A percentile compares a stretch with the other conserved stretches of the same genome.
Conservation (phyloP, 2,113 vertebrate genomes). For the Callithrix jacchus region DNA sequence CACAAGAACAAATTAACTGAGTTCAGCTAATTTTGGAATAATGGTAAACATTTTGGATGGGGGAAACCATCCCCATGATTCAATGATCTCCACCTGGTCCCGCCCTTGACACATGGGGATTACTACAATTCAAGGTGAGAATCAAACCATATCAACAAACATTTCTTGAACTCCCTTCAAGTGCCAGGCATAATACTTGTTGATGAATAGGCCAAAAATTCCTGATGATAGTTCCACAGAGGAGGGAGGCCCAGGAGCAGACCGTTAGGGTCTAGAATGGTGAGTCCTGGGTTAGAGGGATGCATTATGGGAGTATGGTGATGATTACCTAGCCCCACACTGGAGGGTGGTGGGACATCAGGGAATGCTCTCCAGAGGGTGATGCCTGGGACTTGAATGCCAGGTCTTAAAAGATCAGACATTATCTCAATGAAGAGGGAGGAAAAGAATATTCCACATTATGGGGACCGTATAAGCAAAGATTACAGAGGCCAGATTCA, state of each 20-base stretch:
- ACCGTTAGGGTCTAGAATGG: too few species aligned
- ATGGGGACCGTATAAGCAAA: not conserved
- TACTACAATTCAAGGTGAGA: too few species aligned
- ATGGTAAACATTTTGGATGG: too few species aligned
- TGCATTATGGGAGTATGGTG: not conserved
- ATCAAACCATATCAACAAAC: not conserved
- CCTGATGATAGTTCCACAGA: not conserved
- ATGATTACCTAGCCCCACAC: too few species aligned
- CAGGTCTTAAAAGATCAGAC: not conserved
- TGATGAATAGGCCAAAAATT: not conserved
- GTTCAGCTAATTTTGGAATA: too few species aligned
- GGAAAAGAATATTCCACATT: not conserved
- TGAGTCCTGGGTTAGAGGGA: not conserved
- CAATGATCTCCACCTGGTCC: too few species aligned
- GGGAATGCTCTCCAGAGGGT: not conserved
- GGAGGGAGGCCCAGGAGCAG: not conserved
- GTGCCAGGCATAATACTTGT: not conserved
- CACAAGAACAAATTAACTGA: too few species aligned
- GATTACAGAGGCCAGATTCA: not conserved
- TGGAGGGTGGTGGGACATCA: not conserved
- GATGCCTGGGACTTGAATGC: not conserved
- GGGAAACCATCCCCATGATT: too few species aligned
- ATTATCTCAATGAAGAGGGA: not conserved
- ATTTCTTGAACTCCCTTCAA: not conserved
- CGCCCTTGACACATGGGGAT: too few species aligned